phyloP scores from a whole-genome alignment of 2,888 invertebrate species.

The Polietes domitor region DNA sequence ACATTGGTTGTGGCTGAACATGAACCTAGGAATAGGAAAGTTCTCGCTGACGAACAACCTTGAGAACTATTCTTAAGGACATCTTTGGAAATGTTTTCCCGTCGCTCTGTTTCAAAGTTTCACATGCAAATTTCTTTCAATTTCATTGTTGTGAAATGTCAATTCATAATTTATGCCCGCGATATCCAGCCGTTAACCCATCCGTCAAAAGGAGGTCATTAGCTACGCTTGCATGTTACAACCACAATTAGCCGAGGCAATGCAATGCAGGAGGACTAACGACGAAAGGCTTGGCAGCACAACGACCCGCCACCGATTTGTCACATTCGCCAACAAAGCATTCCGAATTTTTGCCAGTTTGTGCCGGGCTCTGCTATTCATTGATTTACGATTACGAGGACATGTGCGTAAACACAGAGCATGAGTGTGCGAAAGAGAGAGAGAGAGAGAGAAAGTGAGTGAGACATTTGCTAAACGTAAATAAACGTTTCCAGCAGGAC shows the following conservation, averaged over 20 bases:
- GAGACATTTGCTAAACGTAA: conserved; percentile 18
- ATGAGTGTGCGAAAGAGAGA: not conserved
- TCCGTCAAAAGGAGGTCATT: conserved; percentile 31
- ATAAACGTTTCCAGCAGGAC: conserved; percentile 40
- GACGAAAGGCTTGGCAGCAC: conserved; percentile 26
- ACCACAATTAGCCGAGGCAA: conserved; percentile 36
- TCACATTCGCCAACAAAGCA: conserved; percentile 51
- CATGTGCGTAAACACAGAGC: not conserved
- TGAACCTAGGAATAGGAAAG: too few species aligned
- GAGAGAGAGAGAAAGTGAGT: not conserved
- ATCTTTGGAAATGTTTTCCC: not conserved
- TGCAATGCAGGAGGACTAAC: not conserved
- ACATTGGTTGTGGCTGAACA: too few species aligned
- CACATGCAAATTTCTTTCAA: conserved; percentile 35
- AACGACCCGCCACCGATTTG: conserved; percentile 3
- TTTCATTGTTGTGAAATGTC: conserved; percentile 7
- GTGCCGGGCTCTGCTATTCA: conserved; percentile 36
- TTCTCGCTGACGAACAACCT: not conserved
- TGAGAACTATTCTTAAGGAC: not conserved
- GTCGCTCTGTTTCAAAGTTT: not conserved
- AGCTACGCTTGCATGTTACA: conserved; percentile 49
- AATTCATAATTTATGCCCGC: conserved; percentile 36
- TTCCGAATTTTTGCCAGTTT: conserved; percentile 45
- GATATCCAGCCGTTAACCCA: conserved; percentile 34
- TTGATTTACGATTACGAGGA: conserved; percentile 61